These are phyloP conservation scores for Microplitis manilae DNA, from an alignment of 2,888 invertebrate species.

Conservation along the genomic window DNA sequence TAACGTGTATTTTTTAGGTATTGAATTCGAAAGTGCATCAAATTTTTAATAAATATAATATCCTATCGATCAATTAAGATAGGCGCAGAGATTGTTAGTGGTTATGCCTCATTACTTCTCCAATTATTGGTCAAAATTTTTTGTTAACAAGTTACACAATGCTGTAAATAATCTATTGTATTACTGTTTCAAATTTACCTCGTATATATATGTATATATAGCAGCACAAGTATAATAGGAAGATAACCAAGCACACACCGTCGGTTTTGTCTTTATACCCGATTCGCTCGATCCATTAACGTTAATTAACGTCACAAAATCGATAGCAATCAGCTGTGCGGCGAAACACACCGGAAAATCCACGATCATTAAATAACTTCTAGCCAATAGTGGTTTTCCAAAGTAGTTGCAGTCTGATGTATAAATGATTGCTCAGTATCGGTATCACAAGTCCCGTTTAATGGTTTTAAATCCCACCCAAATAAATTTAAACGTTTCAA, in stretches of 20 bases:
- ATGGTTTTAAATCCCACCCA: not conserved
- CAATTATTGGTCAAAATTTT: not conserved
- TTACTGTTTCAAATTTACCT: not conserved
- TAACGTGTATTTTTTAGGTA: too few relatives aligned
- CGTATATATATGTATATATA: not conserved
- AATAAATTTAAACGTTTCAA: too few relatives aligned
- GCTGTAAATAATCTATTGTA: not conserved
- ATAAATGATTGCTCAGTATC: constrained; percentile 7
- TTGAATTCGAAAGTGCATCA: too few relatives aligned
- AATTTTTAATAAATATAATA: too few relatives aligned
- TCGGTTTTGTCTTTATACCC: constrained; percentile 1
- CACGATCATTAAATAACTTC: constrained; percentile 22
- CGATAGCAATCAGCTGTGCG: constrained; percentile 30
- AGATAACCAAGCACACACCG: not conserved
- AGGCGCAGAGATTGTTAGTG: too few relatives aligned
- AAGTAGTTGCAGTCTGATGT: constrained; percentile 4
- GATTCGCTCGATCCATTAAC: constrained; percentile 34
- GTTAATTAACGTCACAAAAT: constrained; percentile 33
- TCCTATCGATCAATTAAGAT: too few relatives aligned
- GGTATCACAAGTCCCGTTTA: not conserved
- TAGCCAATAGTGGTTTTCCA: constrained; percentile 1
- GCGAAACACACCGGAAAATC: not conserved
- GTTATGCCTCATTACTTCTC: too few relatives aligned
- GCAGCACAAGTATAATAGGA: constrained; percentile 5
- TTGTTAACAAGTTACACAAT: not conserved